phyloP scores from a whole-genome alignment of 2,888 invertebrate genomes.

The Bombyx huttoni region DNA sequence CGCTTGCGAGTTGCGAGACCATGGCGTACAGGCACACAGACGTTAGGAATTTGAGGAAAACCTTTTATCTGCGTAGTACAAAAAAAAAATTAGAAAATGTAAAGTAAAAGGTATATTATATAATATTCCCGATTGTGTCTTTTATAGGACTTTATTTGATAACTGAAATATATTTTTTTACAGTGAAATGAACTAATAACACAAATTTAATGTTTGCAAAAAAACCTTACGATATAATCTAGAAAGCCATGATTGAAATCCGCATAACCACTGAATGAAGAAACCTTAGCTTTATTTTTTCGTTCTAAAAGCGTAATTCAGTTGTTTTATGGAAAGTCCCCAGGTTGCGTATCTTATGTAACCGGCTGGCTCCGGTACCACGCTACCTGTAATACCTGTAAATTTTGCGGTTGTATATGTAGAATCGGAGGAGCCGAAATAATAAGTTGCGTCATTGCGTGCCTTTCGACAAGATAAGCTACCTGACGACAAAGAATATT shows the following conservation, averaged over 20 bases:
- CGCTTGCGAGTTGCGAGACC: too few relatives aligned
- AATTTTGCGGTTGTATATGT: conserved; percentile 22
- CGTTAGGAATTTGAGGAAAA: too few relatives aligned
- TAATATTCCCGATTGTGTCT: too few relatives aligned
- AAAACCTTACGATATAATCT: neutral
- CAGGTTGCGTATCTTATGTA: conserved; percentile 32
- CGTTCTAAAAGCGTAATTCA: neutral
- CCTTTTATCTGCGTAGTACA: too few relatives aligned
- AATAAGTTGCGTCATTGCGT: conserved; percentile 31
- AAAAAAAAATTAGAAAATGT: too few relatives aligned
- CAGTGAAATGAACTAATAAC: too few relatives aligned
- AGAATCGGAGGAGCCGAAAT: conserved; percentile 27
- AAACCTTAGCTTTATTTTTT: neutral
- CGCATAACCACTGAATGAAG: neutral
- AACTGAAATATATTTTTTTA: too few relatives aligned
- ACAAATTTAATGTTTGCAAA: neutral
- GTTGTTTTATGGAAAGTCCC: conserved; percentile 14
- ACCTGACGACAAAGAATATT: conserved; percentile 31
- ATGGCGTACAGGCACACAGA: too few relatives aligned
- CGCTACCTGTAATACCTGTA: conserved; percentile 17
- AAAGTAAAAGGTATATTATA: too few relatives aligned
- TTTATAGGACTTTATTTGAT: too few relatives aligned
- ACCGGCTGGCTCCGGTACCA: conserved; percentile 18
- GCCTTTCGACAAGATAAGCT: conserved; percentile 33
- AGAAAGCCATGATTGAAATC: neutral